Evolutionary conservation across 2,797 vertebrate species (phyloP).

Genomic region (Phoeniculus purpureus): DNA sequence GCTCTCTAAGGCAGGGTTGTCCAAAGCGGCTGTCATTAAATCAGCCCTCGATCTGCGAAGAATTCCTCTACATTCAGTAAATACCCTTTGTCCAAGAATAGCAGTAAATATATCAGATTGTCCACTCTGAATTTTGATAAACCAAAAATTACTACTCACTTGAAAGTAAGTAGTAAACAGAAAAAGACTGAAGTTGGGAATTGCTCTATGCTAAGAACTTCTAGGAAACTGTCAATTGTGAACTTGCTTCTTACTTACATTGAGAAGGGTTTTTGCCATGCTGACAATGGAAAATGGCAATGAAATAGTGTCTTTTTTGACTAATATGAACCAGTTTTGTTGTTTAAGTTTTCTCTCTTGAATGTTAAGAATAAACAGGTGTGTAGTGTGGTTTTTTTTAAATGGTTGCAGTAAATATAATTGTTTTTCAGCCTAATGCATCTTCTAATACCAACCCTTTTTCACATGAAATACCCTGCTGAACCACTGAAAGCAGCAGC

Average conservation of each 20-base stretch:
- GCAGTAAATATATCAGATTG: not conserved
- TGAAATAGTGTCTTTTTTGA: not conserved
- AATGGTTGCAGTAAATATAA: slow-evolving; percentile 79
- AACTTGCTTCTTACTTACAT: not conserved
- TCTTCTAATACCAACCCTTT: slow-evolving; percentile 96
- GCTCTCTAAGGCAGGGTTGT: too few relatives aligned
- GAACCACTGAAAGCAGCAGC: slow-evolving; percentile 87
- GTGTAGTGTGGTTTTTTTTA: slow-evolving; percentile 44
- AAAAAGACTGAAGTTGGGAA: not conserved
- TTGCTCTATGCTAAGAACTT: not conserved
- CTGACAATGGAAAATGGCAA: not conserved
- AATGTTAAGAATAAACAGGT: slow-evolving; percentile 50
- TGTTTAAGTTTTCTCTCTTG: slow-evolving; percentile 36
- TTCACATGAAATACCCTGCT: slow-evolving; percentile 94
- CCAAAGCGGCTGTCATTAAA: too few relatives aligned
- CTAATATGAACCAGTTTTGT: not conserved
- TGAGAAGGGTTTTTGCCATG: not conserved
- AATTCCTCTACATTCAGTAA: too few relatives aligned
- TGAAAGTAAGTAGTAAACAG: not conserved
- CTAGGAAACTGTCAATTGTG: not conserved
- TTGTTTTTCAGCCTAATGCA: slow-evolving; percentile 93
- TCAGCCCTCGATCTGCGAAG: too few relatives aligned
- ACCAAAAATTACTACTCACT: not conserved
- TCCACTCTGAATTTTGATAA: not conserved
- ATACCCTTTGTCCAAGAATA: not conserved